These are phyloP conservation scores for Lathronympha strigana DNA, from an alignment of 2,888 invertebrate genomes.

Conservation along the genomic window DNA sequence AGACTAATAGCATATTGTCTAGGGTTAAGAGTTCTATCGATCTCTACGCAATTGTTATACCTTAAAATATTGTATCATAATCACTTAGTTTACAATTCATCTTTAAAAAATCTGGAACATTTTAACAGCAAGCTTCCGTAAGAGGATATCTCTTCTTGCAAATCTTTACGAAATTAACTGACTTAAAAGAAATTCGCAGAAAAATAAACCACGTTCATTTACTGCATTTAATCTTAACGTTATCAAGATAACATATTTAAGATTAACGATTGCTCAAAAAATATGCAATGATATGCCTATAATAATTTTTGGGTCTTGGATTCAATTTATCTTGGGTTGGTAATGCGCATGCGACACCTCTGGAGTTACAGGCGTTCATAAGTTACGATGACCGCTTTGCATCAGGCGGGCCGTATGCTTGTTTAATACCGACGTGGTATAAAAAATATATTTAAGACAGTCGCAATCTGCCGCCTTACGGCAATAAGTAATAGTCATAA, in stretches of 20 bases:
- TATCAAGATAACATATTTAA: constrained; percentile 14
- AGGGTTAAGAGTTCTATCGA: too few relatives aligned
- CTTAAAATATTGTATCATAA: too few relatives aligned
- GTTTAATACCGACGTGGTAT: too few relatives aligned
- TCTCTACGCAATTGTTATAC: too few relatives aligned
- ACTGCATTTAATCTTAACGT: neutral
- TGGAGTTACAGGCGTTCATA: too few relatives aligned
- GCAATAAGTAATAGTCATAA: constrained; percentile 26
- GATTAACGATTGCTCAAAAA: constrained; percentile 10
- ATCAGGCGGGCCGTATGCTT: too few relatives aligned
- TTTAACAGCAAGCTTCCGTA: neutral
- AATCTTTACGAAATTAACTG: constrained; percentile 1
- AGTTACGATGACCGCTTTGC: too few relatives aligned
- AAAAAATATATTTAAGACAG: neutral
- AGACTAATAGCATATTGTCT: too few relatives aligned
- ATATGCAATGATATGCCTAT: neutral
- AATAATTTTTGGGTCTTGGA: neutral
- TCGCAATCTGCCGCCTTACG: constrained; percentile 22
- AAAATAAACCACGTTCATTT: constrained; percentile 11
- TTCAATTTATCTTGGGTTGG: neutral
- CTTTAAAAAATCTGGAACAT: too few relatives aligned
- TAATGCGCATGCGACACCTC: too few relatives aligned
- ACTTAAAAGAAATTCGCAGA: constrained; percentile 15
- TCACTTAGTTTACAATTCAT: too few relatives aligned
- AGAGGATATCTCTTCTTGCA: neutral